Conservation (phyloP, 2,888 invertebrate species). For the Notocelia uddmanniana region DNA sequence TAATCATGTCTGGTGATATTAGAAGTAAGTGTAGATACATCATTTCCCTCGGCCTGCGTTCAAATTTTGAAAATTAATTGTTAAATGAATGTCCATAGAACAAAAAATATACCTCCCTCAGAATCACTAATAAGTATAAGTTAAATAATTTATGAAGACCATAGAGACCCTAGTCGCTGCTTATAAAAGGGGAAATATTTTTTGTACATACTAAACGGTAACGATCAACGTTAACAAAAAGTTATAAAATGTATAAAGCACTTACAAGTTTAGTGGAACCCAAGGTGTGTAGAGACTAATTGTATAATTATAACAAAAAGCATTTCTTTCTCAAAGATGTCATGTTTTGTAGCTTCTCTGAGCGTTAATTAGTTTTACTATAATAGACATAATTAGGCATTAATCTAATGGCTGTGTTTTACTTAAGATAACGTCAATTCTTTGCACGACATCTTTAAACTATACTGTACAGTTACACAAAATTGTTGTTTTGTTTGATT, state of each 20-base stretch:
- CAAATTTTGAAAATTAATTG: conserved; percentile 26
- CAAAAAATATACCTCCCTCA: conserved; percentile 38
- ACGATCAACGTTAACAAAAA: conserved; percentile 10
- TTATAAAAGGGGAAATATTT: conserved; percentile 62
- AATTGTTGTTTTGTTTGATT: conserved; percentile 69
- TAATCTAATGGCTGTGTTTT: conserved; percentile 85
- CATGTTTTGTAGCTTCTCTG: conserved; percentile 56
- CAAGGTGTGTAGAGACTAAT: conserved; percentile 34
- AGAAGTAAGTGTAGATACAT: conserved; percentile 73
- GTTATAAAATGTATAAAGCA: conserved; percentile 44
- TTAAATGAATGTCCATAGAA: conserved; percentile 43
- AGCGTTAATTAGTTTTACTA: conserved; percentile 63
- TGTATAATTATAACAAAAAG: conserved; percentile 46
- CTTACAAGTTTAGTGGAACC: conserved; percentile 38
- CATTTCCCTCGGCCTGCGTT: conserved; percentile 29
- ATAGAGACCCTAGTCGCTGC: conserved; percentile 53
- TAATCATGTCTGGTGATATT: conserved; percentile 75
- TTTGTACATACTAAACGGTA: conserved; percentile 63
- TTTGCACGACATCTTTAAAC: conserved; percentile 81
- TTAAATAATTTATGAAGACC: conserved; percentile 46
- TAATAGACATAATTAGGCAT: conserved; percentile 63
- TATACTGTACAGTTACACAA: conserved; percentile 76
- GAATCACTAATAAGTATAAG: conserved; percentile 50
- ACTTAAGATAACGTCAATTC: conserved; percentile 84
- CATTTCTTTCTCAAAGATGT: conserved; percentile 54